Evolutionary conservation across 2,113 vertebrate genomes (phyloP).

Genomic region (Opisthocomus hoazin): DNA sequence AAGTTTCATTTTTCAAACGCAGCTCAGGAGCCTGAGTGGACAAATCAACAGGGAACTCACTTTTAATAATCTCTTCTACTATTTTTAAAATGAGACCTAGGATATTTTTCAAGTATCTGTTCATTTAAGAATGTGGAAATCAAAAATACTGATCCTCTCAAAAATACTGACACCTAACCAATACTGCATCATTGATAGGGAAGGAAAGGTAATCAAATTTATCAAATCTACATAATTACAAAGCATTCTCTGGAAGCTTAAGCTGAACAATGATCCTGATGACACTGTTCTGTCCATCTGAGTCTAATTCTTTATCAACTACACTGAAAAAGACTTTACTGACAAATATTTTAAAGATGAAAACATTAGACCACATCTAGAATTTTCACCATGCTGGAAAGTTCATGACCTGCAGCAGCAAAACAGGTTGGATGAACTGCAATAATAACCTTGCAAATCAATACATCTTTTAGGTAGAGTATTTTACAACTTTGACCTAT

Average conservation of each 20-base stretch:
- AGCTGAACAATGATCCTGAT: not conserved
- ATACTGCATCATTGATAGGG: not conserved
- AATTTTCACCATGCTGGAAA: not conserved
- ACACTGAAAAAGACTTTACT: not conserved
- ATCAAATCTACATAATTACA: not conserved
- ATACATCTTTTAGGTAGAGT: not conserved
- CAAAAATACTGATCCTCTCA: not conserved
- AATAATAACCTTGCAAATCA: not conserved
- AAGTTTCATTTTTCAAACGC: not conserved
- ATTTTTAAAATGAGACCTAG: not conserved
- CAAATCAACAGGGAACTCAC: not conserved
- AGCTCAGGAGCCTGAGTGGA: not conserved
- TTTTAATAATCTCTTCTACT: not conserved
- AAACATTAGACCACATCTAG: not conserved
- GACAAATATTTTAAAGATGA: not conserved
- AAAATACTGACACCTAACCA: not conserved
- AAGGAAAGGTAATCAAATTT: not conserved
- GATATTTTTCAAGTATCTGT: not conserved
- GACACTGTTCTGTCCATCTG: not conserved
- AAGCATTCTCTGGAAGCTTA: not conserved
- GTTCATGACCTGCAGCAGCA: not conserved
- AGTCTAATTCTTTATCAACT: not conserved
- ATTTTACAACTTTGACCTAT: not conserved
- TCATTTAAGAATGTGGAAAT: not conserved
- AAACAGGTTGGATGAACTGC: not conserved